Base-by-base conservation (phyloP, 2,797 vertebrate genomes). In the Eleutherodactylus coqui region DNA sequence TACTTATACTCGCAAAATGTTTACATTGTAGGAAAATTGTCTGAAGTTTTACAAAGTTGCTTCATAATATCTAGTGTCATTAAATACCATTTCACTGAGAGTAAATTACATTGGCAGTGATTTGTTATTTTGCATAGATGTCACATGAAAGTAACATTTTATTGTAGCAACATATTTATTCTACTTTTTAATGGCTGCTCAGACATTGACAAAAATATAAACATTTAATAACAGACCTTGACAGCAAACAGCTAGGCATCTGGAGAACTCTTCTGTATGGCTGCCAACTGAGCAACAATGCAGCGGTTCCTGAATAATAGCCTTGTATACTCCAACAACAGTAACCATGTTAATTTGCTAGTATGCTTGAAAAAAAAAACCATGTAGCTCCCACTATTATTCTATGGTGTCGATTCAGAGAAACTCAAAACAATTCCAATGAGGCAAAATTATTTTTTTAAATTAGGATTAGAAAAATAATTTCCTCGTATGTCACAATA, bases 61-160 rank as follows among this genome's bases (percentile, higher is more conserved):
- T 47, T 24, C 19, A 47, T 76, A 76, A 76, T 78, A 38, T 36
- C 13, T 29, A 5, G 32, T 9, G 45, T 75, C 43, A 75, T 75
- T 58, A 78, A 24, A 16, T 36, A 34, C 53, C 8, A 41, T 58
- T 55, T 36, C 3, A 24, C 11, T 13, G 2, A 8, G 10, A 51
- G 24, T 21, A 36, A 55, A 77, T 77, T 77, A 36, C 75, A 51
- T 76, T 76, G 32, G 49, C 32, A 77, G 11, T 38, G 9, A 53
- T 64, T 32, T 34, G 10, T 29, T n/a, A 76, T 34, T 58, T 29
- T 27, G n/a, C 4, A 21, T 53, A 16, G 14, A 45, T 27, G 11
- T 24, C 24, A 11, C 5, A 73, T 24, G 45, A 10, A 11, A 45
- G 24, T 73, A 43, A 5, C 1, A 43, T 43, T 38, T 75, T 45